Conservation (phyloP, 2,888 invertebrate species). For the Cremastinae sp. region DNA sequence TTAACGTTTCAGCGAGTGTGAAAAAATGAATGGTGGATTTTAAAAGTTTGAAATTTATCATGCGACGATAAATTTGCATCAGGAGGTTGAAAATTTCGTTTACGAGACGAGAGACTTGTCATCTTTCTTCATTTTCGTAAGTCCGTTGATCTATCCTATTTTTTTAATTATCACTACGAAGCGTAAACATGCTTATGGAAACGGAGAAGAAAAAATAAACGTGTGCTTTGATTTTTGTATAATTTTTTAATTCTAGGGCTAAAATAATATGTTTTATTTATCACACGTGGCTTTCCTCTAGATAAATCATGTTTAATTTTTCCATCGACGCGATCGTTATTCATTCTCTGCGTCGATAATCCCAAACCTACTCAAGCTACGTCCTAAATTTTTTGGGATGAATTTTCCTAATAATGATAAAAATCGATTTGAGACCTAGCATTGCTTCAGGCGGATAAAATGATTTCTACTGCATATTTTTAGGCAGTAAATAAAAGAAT, state of each 20-base stretch:
- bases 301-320: conserved; percentile 33
- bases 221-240: not conserved
- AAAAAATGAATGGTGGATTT: conserved; percentile 4
- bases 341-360: too few species aligned
- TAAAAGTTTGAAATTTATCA: conserved; percentile 38
- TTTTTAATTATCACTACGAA: too few species aligned
- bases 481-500: too few species aligned
- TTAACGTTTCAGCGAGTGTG: too few species aligned
- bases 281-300: conserved; percentile 61
- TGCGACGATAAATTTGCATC: conserved; percentile 20
- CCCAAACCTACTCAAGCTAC: too few species aligned
- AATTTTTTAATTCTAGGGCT: conserved; percentile 39
- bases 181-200: too few species aligned
- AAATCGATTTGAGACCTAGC: too few species aligned
- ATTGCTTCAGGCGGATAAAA: too few species aligned
- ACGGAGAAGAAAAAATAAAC: conserved; percentile 21
- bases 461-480: too few species aligned
- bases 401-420: too few species aligned
- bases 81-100: conserved; percentile 23
- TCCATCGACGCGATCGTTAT: too few species aligned
- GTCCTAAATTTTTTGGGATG: too few species aligned
- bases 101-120: conserved; percentile 25
- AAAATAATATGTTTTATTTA: conserved; percentile 38
- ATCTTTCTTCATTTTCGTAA: not conserved
- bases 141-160: not conserved